A percentile compares a stretch with the other conserved stretches of the same genome.
Conservation (phyloP, 2,113 vertebrate genomes). For the Callithrix jacchus region DNA sequence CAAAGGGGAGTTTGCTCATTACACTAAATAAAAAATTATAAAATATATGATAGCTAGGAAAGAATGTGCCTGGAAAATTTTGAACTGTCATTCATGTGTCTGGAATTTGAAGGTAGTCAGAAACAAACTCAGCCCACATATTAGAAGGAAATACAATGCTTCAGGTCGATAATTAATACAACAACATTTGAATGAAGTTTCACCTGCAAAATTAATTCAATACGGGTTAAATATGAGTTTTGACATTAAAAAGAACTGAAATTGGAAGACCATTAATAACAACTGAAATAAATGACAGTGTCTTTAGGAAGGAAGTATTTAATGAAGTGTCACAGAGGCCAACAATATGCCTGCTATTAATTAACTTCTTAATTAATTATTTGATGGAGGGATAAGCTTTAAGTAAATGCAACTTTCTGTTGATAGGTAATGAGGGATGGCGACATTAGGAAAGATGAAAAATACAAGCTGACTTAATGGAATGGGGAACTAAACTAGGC, state of each 20-base stretch:
- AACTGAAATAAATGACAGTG: slow-evolving; percentile 48
- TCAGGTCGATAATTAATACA: background rate
- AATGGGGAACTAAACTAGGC: background rate
- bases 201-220: slow-evolving; percentile 41
- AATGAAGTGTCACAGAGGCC: slow-evolving; percentile 56
- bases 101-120: background rate
- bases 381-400: background rate
- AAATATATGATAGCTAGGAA: background rate
- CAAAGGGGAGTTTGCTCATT: background rate
- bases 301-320: slow-evolving; percentile 56
- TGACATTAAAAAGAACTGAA: slow-evolving; percentile 51
- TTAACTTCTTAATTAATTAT: slow-evolving; percentile 71
- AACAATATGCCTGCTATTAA: slow-evolving; percentile 48
- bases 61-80: background rate
- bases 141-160: background rate
- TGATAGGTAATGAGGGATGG: background rate
- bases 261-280: slow-evolving; percentile 47
- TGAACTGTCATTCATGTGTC: background rate
- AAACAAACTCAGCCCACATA: background rate
- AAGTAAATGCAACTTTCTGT: slow-evolving; percentile 24
- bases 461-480: background rate
- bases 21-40: background rate
- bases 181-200: slow-evolving; percentile 15
- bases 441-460: background rate
- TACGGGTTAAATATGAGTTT: slow-evolving; percentile 42